Percentiles rank a stretch among this genome's conserved stretches.
These are phyloP conservation scores for Antigone vipio DNA, from an alignment of 2,113 vertebrate genomes.

Conservation along the genomic window DNA sequence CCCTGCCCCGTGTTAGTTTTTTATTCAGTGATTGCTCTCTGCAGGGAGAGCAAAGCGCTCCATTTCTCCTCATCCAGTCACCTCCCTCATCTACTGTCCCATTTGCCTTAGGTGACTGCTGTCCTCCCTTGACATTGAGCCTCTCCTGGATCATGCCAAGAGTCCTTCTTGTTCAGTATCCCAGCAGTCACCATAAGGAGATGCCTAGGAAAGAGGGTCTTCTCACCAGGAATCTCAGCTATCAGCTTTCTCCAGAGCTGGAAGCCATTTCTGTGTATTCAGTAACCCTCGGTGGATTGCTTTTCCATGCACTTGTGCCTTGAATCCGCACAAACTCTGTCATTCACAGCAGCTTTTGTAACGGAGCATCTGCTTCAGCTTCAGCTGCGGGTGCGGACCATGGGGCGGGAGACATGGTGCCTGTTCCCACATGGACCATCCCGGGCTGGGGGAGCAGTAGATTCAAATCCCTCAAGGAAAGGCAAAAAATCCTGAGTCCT, in stretches of 20 bases:
- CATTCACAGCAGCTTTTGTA: neutral
- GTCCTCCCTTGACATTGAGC: neutral
- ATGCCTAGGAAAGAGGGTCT: neutral
- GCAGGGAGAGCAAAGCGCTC: neutral
- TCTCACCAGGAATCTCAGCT: neutral
- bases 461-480: neutral
- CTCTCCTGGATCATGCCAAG: neutral
- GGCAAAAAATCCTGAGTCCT: neutral
- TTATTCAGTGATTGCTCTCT: neutral
- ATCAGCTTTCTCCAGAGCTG: neutral
- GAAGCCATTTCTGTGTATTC: neutral
- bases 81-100: neutral
- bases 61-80: neutral
- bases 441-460: neutral
- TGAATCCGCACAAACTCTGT: accelerated
- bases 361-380: accelerated
- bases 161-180: neutral
- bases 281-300: neutral
- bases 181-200: neutral
- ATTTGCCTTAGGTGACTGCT: neutral
- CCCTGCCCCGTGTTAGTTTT: accelerated
- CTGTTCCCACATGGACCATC: neutral
- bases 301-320: too few species aligned
- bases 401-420: accelerated
- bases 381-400: neutral